These are phyloP conservation scores for Leucoptera coffeella DNA, from an alignment of 2,888 invertebrate genomes.

Conservation along the genomic window DNA sequence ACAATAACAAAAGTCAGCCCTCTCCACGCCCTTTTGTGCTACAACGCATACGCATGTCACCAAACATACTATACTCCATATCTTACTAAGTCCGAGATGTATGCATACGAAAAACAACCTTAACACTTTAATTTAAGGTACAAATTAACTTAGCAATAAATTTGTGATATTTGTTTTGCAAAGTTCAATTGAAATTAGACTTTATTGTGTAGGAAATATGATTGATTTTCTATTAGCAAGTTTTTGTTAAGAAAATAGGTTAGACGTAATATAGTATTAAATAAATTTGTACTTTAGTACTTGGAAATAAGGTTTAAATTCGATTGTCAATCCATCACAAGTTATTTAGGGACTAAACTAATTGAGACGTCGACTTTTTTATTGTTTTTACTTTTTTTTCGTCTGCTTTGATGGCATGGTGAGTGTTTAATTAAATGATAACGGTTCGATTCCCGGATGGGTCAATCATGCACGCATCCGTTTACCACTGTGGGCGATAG, in stretches of 20 bases:
- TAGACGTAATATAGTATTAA: too few relatives aligned
- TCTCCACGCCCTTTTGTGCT: constrained; percentile 16
- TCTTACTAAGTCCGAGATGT: constrained; percentile 9
- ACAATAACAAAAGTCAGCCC: constrained; percentile 5
- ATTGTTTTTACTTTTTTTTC: constrained; percentile 26
- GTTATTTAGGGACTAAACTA: constrained; percentile 25
- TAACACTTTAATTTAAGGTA: constrained; percentile 9
- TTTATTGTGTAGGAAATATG: too few relatives aligned
- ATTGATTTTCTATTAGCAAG: too few relatives aligned
- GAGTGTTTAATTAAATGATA: too few relatives aligned
- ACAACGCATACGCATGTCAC: constrained; percentile 40
- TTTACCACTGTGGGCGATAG: too few relatives aligned
- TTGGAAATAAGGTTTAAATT: constrained; percentile 10
- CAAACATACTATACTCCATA: constrained; percentile 46
- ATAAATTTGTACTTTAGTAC: too few relatives aligned
- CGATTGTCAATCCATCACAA: constrained; percentile 7
- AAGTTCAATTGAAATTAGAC: constrained; percentile 8
- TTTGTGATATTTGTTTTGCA: constrained; percentile 6
- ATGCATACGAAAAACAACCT: constrained; percentile 9
- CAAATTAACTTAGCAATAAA: constrained; percentile 13
- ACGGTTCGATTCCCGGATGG: neutral
- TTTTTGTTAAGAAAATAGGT: too few relatives aligned
- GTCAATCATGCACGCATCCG: neutral
- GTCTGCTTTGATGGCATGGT: too few relatives aligned
- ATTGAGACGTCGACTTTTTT: constrained; percentile 33